Base-by-base conservation (phyloP, 2,888 invertebrate genomes). In the Eristalinus sepulchralis region DNA sequence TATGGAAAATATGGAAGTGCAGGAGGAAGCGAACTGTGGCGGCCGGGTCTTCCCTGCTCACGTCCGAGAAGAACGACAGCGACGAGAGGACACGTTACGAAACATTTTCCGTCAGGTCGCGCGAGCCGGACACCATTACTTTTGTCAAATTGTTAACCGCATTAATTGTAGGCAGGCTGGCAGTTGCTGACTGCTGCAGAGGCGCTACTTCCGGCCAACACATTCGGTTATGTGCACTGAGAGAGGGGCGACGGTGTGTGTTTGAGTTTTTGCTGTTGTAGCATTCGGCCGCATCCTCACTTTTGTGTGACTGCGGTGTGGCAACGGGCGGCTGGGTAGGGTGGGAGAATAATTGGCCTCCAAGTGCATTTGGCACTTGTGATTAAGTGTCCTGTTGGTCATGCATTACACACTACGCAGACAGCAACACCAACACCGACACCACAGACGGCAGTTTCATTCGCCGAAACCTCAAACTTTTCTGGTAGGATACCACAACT, bases 301-400 rank as follows among this genome's bases (percentile, higher is more conserved):
- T 72, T 63, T 72, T 59, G 22, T 36, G 76, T 55, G 68, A 75
- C 83, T 75, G 75, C 66, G 66, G 73, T 70, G 67, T 81, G 34
- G 67, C 33, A 13, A 2, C 39, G 8, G 5, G 53, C 5, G 53
- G 39, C 13, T 24, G 1, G 4, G 34, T 20, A 17, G 34, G 5
- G 62, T 63, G 57, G 53, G 80, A 87, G 83, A 87, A 83, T 87
- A 87, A 87, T 87, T 87, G 87, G 79, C 83, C 87, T 78, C 72
- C 87, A 80, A 87, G 87, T 87, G 87, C 87, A 87, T 83, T 87
- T 87, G 87, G 87, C 87, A 87, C 87, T 87, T 87, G 83, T 87
- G 87, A 87, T 87, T 83, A 87, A 87, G 87, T 87, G 79, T 80
- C 79, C 76, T 83, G 79, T 86, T 79, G 86, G 83, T 79, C 86